Conservation (phyloP, 2,888 invertebrate genomes). For the Drosophila yooni region DNA sequence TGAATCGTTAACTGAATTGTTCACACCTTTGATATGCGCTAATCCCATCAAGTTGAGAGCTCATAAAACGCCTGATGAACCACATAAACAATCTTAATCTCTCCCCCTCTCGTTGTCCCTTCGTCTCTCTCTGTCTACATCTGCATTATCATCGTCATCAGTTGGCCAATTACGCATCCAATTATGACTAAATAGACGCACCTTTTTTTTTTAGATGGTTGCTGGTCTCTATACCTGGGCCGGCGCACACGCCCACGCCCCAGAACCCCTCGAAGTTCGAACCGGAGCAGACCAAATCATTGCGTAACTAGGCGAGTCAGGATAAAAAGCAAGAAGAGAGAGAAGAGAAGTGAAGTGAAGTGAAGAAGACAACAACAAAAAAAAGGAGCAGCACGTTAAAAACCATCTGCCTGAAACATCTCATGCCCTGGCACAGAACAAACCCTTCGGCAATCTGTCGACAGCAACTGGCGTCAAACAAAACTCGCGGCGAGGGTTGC, state of each 20-base stretch:
- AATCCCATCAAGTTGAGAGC: conserved; percentile 2
- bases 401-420: conserved; percentile 60
- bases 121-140: conserved; percentile 2
- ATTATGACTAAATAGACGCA: conserved; percentile 77
- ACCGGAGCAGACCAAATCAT: conserved; percentile 60
- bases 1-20: conserved; percentile 17
- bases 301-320: conserved; percentile 66
- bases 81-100: conserved; percentile 23
- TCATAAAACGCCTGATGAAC: conserved; percentile 19
- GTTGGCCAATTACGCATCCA: conserved; percentile 70
- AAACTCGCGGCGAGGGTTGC: conserved; percentile 53
- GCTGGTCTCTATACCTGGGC: conserved; percentile 1
- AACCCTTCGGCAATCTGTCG: conserved; percentile 58
- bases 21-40: conserved; percentile 22
- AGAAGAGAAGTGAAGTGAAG: not conserved
- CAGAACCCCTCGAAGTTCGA: not conserved
- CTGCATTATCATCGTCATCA: conserved; percentile 32
- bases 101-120: not conserved
- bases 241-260: conserved; percentile 25
- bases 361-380: not conserved
- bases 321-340: not conserved
- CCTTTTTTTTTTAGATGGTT: conserved; percentile 45
- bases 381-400: conserved; percentile 51
- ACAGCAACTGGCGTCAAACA: conserved; percentile 63
- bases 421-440: conserved; percentile 5